A percentile compares a stretch with the other conserved stretches of the same genome.
phyloP scores from a whole-genome alignment of 2,888 invertebrate genomes.

The Caenorhabditis doughertyi region DNA sequence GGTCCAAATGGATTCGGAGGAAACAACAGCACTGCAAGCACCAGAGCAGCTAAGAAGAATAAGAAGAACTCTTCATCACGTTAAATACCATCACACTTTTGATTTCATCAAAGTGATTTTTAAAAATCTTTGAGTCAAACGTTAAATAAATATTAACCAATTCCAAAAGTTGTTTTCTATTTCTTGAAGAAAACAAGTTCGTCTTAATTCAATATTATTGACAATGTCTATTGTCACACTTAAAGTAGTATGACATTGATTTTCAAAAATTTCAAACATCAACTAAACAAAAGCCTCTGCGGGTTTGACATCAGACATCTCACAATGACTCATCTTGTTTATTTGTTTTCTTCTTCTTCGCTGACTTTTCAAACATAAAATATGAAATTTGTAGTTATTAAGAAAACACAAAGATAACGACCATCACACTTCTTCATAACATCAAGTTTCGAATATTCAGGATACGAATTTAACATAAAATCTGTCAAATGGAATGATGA shows the following conservation, averaged over 20 bases:
- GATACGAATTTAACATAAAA: slow-evolving; percentile 33
- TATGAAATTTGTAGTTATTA: slow-evolving; percentile 16
- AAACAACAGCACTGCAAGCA: slow-evolving; percentile 27
- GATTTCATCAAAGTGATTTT: not conserved
- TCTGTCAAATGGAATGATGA: slow-evolving; percentile 26
- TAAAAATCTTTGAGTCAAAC: slow-evolving; percentile 13
- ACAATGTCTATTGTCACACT: not conserved
- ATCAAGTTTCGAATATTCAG: slow-evolving; percentile 27
- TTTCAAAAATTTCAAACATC: slow-evolving; percentile 40
- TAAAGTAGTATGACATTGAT: slow-evolving; percentile 14
- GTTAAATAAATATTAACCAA: slow-evolving; percentile 11
- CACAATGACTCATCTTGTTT: slow-evolving; percentile 21
- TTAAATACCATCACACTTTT: not conserved
- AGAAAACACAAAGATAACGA: slow-evolving; percentile 6
- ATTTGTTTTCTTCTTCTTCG: slow-evolving; percentile 12
- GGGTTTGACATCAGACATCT: slow-evolving; percentile 33
- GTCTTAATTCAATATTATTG: slow-evolving; percentile 28
- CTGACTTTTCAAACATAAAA: not conserved
- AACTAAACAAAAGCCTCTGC: slow-evolving; percentile 34
- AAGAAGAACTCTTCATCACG: slow-evolving; percentile 34
- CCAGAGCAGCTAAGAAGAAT: slow-evolving; percentile 45
- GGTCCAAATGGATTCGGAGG: slow-evolving; percentile 37
- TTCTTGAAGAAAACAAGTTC: slow-evolving; percentile 4
- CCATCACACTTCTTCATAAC: not conserved
- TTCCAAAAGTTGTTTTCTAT: slow-evolving; percentile 10